phyloP scores from a whole-genome alignment of 2,113 vertebrate genomes.

The Pollimyrus isidori region DNA sequence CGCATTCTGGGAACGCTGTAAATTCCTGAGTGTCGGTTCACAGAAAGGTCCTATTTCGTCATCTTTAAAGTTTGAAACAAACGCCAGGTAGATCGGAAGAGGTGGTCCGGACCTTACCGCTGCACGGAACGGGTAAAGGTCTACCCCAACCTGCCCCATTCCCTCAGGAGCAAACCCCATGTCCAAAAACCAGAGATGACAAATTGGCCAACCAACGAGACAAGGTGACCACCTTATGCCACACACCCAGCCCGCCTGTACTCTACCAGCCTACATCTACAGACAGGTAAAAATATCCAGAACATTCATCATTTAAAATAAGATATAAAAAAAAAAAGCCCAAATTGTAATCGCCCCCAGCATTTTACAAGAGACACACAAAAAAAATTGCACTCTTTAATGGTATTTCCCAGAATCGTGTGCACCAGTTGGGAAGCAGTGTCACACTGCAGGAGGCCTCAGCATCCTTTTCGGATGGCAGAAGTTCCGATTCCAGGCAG shows the following conservation, averaged over 20 bases:
- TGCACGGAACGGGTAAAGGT: neutral
- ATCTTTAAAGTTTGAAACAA: neutral
- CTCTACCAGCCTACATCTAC: neutral
- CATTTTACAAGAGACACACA: constrained; percentile 1
- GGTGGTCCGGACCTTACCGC: neutral
- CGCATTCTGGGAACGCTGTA: neutral
- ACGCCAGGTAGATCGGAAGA: neutral
- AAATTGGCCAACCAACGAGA: neutral
- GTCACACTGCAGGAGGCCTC: neutral
- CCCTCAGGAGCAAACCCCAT: neutral
- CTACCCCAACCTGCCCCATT: neutral
- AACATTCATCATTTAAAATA: constrained; percentile 12
- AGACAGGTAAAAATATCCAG: constrained; percentile 3
- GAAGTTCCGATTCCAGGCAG: neutral
- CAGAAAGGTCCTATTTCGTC: neutral
- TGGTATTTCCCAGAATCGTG: neutral
- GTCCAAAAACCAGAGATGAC: neutral
- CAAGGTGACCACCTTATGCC: neutral
- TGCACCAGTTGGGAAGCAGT: neutral
- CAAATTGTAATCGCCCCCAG: neutral
- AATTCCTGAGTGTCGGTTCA: neutral
- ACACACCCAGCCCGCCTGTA: too few relatives aligned
- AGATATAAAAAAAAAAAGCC: constrained; percentile 11
- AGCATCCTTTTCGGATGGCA: neutral
- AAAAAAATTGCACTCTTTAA: neutral